These are phyloP conservation scores for Tupaia tana DNA, from an alignment of 2,113 vertebrate species.

Conservation along the genomic window DNA sequence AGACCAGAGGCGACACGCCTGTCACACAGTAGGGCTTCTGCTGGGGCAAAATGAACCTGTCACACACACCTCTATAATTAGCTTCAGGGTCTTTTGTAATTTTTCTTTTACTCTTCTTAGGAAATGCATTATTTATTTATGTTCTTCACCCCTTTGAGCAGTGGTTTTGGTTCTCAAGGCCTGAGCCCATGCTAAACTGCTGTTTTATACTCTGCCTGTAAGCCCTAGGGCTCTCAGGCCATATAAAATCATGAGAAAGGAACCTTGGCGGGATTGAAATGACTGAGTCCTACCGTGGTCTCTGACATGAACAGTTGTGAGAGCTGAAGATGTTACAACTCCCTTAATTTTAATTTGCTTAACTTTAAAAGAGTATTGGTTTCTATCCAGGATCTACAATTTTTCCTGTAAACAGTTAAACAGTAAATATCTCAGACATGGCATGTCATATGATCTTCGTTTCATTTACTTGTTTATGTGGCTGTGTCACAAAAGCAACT, in stretches of 20 bases:
- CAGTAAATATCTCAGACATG: neutral
- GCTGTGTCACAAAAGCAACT: neutral
- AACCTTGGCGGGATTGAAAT: neutral
- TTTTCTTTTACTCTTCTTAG: neutral
- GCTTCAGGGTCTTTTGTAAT: neutral
- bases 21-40: rapidly evolving
- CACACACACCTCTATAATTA: neutral
- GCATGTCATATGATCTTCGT: neutral
- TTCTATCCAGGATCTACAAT: neutral
- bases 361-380: neutral
- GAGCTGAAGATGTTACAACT: neutral
- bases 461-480: no score
- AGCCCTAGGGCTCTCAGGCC: neutral
- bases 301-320: neutral
- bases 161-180: neutral
- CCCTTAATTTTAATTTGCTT: neutral
- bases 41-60: neutral
- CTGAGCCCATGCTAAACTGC: neutral
- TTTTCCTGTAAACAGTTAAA: neutral
- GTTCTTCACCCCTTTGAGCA: neutral
- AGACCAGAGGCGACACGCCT: neutral
- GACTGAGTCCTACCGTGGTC: neutral
- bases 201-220: neutral
- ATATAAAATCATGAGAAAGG: neutral
- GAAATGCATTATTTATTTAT: neutral